Evolutionary conservation across 1,140 invertebrate species (phyloP).

Genomic region (Acromyrmex charruanus): DNA sequence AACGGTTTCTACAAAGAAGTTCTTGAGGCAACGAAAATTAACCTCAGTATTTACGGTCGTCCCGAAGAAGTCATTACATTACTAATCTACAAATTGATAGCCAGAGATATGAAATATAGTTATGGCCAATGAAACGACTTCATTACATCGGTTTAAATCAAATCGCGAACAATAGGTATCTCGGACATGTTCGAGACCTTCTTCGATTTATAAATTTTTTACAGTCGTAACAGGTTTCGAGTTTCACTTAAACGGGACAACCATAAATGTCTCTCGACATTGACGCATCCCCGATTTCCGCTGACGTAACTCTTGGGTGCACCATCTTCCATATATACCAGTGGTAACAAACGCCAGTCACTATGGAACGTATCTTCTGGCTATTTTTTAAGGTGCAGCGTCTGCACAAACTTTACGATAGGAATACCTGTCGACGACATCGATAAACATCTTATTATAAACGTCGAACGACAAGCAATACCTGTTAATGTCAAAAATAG

Average conservation of each 20-base stretch:
- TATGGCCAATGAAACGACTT: conserved; percentile 12
- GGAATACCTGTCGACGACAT: conserved; percentile 40
- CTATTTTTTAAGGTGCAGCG: conserved; percentile 38
- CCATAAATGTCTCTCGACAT: conserved; percentile 47
- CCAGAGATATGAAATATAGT: conserved; percentile 11
- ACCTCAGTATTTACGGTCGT: not conserved
- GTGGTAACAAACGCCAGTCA: conserved; percentile 14
- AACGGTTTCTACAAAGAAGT: not conserved
- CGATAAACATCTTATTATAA: conserved; percentile 52
- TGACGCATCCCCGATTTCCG: conserved; percentile 48
- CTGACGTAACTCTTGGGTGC: conserved; percentile 14
- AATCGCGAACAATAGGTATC: conserved; percentile 1
- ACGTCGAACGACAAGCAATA: conserved; percentile 52
- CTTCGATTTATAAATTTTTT: conserved; percentile 53
- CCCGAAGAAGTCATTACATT: not conserved
- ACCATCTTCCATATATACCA: conserved; percentile 17
- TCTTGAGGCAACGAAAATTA: not conserved
- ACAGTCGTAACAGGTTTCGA: conserved; percentile 39
- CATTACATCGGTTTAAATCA: conserved; percentile 2
- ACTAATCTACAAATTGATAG: not conserved
- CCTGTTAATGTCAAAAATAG: conserved; percentile 37
- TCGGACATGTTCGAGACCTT: not conserved
- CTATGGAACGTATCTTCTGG: not conserved
- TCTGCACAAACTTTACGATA: conserved; percentile 46
- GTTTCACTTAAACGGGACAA: conserved; percentile 49